Conservation (phyloP, 1,140 invertebrate genomes). For the Trinorchestia longiramus region DNA sequence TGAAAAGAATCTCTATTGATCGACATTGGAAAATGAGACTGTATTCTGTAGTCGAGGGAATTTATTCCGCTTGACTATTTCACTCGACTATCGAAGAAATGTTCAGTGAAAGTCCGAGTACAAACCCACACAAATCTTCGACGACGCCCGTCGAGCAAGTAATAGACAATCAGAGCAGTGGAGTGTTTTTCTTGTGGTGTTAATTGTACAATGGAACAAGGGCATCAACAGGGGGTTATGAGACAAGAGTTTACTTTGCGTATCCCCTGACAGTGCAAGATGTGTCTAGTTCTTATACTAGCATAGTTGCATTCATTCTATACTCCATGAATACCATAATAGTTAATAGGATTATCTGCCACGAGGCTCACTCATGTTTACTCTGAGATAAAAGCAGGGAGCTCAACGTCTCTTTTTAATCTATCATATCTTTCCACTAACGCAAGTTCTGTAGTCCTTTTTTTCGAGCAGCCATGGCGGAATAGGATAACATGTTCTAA, state of each 20-base stretch:
- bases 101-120: not conserved
- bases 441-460: too few relatives aligned
- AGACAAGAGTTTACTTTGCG: not conserved
- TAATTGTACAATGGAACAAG: constrained; percentile 3
- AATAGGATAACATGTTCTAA: too few relatives aligned
- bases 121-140: not conserved
- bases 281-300: not conserved
- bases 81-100: not conserved
- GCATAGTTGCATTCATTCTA: not conserved
- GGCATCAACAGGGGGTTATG: not conserved
- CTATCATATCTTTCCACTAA: too few relatives aligned
- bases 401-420: too few relatives aligned
- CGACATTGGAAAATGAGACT: not conserved
- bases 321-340: too few relatives aligned
- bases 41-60: not conserved
- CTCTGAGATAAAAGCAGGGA: too few relatives aligned
- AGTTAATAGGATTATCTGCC: too few relatives aligned
- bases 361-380: too few relatives aligned
- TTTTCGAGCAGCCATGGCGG: too few relatives aligned
- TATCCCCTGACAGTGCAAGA: not conserved
- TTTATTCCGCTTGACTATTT: not conserved
- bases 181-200: not conserved
- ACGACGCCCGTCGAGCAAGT: not conserved
- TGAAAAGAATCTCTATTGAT: not conserved
- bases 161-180: constrained; percentile 23